A percentile compares a stretch with the other conserved stretches of the same genome.
Conservation (phyloP, 2,797 vertebrate species). For the Taenioides sp. region DNA sequence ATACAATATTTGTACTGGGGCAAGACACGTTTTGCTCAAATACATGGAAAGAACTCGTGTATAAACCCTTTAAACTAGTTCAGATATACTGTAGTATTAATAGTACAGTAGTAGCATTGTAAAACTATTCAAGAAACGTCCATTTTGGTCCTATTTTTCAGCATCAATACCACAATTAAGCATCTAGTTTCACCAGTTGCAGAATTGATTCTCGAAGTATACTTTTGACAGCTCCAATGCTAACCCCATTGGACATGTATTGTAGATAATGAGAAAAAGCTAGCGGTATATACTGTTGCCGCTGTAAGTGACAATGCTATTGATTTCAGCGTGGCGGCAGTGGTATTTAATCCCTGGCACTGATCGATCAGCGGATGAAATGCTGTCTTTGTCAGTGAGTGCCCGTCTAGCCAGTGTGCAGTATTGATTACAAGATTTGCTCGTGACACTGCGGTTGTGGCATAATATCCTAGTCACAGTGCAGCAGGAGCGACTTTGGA, state of each 20-base stretch:
- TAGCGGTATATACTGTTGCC: neutral
- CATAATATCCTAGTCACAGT: neutral
- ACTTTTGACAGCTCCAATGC: neutral
- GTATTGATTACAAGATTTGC: conserved; percentile 21
- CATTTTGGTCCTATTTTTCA: too few species aligned
- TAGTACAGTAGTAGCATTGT: too few species aligned
- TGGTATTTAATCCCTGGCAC: conserved; percentile 16
- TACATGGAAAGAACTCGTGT: too few species aligned
- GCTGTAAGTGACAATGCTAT: neutral
- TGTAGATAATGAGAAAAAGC: neutral
- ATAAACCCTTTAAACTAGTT: too few species aligned
- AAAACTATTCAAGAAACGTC: too few species aligned
- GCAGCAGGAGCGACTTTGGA: conserved; percentile 6
- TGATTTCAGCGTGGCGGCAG: conserved; percentile 2
- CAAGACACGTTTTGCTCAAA: too few species aligned
- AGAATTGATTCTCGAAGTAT: neutral
- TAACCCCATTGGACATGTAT: neutral
- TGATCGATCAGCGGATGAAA: conserved; percentile 14
- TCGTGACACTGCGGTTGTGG: conserved; percentile 13
- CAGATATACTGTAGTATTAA: too few species aligned
- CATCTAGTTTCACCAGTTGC: too few species aligned
- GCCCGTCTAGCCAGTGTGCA: conserved; percentile 3
- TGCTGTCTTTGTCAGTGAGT: conserved; percentile 28
- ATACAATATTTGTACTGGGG: too few species aligned
- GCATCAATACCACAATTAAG: too few species aligned